phyloP scores from a whole-genome alignment of 2,888 invertebrate species.

The Nephrotoma appendiculata region DNA sequence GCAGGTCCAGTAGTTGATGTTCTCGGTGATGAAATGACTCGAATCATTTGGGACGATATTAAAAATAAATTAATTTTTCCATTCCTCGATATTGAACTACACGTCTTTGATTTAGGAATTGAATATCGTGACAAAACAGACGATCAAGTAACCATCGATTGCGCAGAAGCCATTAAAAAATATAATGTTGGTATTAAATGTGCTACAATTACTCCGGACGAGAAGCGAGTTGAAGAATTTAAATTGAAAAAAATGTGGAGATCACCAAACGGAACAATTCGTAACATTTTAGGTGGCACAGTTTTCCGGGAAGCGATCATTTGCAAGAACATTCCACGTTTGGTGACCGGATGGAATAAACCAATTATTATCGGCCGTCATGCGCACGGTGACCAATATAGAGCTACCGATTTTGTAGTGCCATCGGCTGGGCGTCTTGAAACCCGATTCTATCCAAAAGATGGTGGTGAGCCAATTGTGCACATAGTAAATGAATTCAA shows the following conservation, averaged over 20 bases:
- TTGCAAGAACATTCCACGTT: conserved; percentile 85
- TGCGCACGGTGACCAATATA: conserved; percentile 95
- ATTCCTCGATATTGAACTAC: conserved; percentile 87
- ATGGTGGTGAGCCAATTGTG: conserved; percentile 43
- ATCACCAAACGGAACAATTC: conserved; percentile 77
- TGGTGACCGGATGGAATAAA: conserved; percentile 89
- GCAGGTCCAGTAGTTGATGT: conserved; percentile 84
- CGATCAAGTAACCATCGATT: conserved; percentile 92
- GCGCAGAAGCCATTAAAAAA: conserved; percentile 90
- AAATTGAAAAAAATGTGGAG: conserved; percentile 84
- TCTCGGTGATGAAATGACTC: conserved; percentile 91
- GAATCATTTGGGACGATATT: conserved; percentile 97
- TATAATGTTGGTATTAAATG: conserved; percentile 99
- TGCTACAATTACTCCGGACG: conserved; percentile 97
- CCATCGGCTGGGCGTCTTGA: conserved; percentile 82
- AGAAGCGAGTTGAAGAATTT: conserved; percentile 85
- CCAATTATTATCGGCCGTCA: conserved; percentile 98
- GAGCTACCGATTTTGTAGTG: conserved; percentile 92
- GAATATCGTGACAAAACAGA: conserved; percentile 87
- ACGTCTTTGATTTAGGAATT: conserved; percentile 88
- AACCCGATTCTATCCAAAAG: conserved; percentile 60
- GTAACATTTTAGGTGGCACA: conserved; percentile 66
- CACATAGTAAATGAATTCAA: conserved; percentile 73
- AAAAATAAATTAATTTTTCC: conserved; percentile 94
- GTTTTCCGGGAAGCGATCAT: conserved; percentile 75